Conservation (phyloP, 2,113 vertebrate genomes). For the Sander lucioperca region DNA sequence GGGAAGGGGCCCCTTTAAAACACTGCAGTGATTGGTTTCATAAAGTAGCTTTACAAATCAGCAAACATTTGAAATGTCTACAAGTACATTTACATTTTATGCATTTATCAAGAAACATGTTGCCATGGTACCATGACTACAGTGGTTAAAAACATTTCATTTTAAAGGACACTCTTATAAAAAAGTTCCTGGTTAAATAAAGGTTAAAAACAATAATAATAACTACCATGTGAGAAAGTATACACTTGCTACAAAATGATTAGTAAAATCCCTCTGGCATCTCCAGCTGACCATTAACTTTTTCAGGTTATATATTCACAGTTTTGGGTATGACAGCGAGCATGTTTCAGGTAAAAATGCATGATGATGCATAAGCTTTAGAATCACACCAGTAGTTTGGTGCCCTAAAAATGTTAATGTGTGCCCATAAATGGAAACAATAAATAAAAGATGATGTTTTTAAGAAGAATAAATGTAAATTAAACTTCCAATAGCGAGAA, state of each 20-base stretch:
- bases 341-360: not conserved
- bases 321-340: not conserved
- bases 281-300: not conserved
- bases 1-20: slow-evolving; percentile 51
- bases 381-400: not conserved
- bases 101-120: not conserved
- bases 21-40: slow-evolving; percentile 37
- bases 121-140: not conserved
- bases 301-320: not conserved
- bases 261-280: not conserved
- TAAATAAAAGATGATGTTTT: not conserved
- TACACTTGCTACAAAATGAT: not conserved
- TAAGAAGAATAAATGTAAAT: not conserved
- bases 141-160: not conserved
- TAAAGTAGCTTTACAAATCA: slow-evolving; percentile 29
- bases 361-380: not conserved
- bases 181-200: no score
- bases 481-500: not conserved
- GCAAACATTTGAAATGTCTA: slow-evolving; percentile 28
- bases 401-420: not conserved
- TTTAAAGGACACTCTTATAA: not conserved
- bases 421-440: not conserved
- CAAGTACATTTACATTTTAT: not conserved
- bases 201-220: no score
- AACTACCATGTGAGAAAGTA: not conserved